Percentiles rank a stretch among this genome's conserved stretches.
These are phyloP conservation scores for Ambastaia sidthimunki DNA, from an alignment of 2,797 vertebrate genomes.

Conservation along the genomic window DNA sequence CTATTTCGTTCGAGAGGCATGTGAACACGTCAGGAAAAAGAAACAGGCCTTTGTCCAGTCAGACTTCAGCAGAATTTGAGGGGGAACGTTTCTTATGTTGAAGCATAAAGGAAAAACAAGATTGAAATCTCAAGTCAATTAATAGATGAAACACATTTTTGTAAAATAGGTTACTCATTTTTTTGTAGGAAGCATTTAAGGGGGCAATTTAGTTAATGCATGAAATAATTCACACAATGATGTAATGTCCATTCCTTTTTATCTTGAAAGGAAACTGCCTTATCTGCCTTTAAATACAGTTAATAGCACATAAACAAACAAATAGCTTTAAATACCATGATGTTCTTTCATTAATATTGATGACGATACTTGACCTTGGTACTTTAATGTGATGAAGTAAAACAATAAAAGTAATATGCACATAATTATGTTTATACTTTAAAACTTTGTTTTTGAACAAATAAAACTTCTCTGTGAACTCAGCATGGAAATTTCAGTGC, in stretches of 20 bases:
- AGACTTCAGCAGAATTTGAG: conserved; percentile 64
- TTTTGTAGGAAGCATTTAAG: conserved; percentile 74
- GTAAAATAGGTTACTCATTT: conserved; percentile 62
- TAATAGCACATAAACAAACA: conserved; percentile 77
- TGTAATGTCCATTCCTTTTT: conserved; percentile 77
- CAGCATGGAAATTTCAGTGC: conserved; percentile 49
- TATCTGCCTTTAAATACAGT: conserved; percentile 74
- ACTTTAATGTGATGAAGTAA: conserved; percentile 63
- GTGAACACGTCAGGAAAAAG: conserved; percentile 61
- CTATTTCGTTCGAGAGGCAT: conserved; percentile 73
- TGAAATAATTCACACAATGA: conserved; percentile 78
- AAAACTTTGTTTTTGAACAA: conserved; percentile 52
- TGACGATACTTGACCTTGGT: conserved; percentile 72
- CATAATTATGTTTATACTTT: conserved; percentile 54
- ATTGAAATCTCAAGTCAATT: conserved; percentile 76
- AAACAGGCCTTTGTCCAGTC: conserved; percentile 66
- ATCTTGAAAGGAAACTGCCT: conserved; percentile 77
- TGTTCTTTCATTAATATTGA: conserved; percentile 73
- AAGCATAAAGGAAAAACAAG: conserved; percentile 71
- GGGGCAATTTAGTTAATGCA: conserved; percentile 76
- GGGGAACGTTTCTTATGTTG: conserved; percentile 72
- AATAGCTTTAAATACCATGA: conserved; percentile 76
- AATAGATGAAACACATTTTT: conserved; percentile 80
- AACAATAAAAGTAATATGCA: conserved; percentile 60
- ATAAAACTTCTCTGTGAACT: conserved; percentile 54